phyloP scores from a whole-genome alignment of 2,113 vertebrate genomes.

The Anarrhichthys ocellatus region DNA sequence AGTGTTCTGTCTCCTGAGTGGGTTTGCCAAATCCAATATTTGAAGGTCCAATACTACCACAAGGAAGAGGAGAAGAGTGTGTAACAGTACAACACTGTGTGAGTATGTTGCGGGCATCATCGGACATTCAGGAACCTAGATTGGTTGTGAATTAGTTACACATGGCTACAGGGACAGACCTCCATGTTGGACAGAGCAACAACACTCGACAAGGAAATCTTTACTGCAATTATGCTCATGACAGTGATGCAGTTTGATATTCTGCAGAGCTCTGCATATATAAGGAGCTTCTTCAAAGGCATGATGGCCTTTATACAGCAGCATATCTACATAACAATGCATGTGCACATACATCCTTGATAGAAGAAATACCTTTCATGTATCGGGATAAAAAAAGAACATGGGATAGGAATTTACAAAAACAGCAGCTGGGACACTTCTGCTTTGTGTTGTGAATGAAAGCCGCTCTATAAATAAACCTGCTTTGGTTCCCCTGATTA shows the following conservation, averaged over 20 bases:
- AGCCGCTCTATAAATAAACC: conserved; percentile 33
- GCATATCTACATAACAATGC: conserved; percentile 15
- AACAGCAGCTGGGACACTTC: not conserved
- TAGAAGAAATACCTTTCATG: not conserved
- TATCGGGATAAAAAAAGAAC: conserved; percentile 3
- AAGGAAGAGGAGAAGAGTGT: not conserved
- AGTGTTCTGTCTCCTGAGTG: not conserved
- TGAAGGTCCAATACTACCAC: not conserved
- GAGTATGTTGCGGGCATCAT: conserved; percentile 15
- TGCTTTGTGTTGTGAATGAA: conserved; percentile 26
- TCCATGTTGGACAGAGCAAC: conserved; percentile 22
- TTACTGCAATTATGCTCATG: conserved; percentile 30
- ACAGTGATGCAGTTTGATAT: conserved; percentile 52
- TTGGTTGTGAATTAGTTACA: conserved; percentile 54
- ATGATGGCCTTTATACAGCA: not conserved
- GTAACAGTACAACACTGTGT: conserved; percentile 6
- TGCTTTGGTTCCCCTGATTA: conserved; percentile 12
- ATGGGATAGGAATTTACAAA: not conserved
- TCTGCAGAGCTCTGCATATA: conserved; percentile 13
- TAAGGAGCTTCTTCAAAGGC: conserved; percentile 19
- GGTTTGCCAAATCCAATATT: not conserved
- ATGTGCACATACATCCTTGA: not conserved
- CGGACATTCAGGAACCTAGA: conserved; percentile 48
- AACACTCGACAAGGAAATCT: conserved; percentile 33
- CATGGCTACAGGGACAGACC: conserved; percentile 48